These are phyloP conservation scores for Aythya baeri DNA, from an alignment of 2,113 vertebrate species.

Conservation along the genomic window DNA sequence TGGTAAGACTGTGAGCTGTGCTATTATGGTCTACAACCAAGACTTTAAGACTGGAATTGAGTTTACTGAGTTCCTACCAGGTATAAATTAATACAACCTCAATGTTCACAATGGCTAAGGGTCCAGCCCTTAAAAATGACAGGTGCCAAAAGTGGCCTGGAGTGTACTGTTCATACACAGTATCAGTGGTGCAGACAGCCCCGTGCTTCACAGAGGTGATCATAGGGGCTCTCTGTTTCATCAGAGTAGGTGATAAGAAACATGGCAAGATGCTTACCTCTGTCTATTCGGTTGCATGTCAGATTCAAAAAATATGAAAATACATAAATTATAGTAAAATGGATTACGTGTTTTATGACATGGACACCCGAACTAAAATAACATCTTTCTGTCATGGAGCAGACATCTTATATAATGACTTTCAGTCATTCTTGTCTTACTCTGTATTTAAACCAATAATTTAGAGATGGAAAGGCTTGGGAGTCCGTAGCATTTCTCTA, in stretches of 20 bases:
- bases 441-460: background rate
- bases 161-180: background rate
- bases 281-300: background rate
- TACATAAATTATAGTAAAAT: background rate
- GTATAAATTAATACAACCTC: background rate
- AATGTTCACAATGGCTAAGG: background rate
- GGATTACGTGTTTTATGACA: background rate
- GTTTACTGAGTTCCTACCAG: background rate
- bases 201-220: background rate
- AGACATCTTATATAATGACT: background rate
- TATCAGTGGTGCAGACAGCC: background rate
- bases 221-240: background rate
- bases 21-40: background rate
- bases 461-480: background rate
- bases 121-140: background rate
- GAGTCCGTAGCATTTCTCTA: background rate
- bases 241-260: background rate
- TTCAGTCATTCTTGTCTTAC: background rate
- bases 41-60: no score
- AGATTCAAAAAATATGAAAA: no score
- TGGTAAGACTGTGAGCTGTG: fast-evolving
- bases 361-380: background rate
- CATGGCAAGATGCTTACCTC: background rate
- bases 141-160: background rate
- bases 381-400: background rate